Conservation (phyloP, 2,797 vertebrate genomes). For the Notolabrus celidotus region DNA sequence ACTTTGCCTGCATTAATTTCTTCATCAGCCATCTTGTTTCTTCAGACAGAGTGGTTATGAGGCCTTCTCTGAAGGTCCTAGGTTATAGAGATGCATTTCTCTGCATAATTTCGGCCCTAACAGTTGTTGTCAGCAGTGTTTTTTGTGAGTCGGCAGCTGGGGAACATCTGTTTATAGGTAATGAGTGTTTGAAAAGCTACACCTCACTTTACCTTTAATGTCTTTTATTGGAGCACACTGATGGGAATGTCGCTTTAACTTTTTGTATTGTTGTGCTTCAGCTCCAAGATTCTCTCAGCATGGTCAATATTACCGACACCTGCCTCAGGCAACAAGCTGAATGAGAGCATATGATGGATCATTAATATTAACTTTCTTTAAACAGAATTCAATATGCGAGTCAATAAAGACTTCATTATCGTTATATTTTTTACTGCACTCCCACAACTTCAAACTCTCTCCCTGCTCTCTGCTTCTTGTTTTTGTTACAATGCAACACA, state of each 20-base stretch:
- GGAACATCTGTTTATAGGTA: conserved; percentile 87
- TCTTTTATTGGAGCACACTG: conserved; percentile 78
- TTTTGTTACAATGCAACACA: conserved; percentile 21
- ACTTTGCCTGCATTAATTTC: conserved; percentile 86
- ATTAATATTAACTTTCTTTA: conserved; percentile 83
- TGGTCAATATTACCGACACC: conserved; percentile 69
- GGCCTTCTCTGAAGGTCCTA: conserved; percentile 81
- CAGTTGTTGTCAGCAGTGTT: conserved; percentile 80
- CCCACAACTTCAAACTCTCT: conserved; percentile 33
- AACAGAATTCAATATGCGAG: conserved; percentile 77
- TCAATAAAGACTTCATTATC: conserved; percentile 74
- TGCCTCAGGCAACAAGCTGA: conserved; percentile 58
- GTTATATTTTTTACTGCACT: conserved; percentile 58
- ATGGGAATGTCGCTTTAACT: conserved; percentile 77
- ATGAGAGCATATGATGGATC: conserved; percentile 74
- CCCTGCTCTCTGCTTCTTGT: background rate
- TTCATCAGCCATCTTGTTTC: conserved; percentile 88
- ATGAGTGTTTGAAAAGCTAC: conserved; percentile 82
- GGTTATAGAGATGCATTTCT: conserved; percentile 77
- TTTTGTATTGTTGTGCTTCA: conserved; percentile 77
- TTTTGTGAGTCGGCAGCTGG: conserved; percentile 82
- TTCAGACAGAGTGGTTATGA: conserved; percentile 85
- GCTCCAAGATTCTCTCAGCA: conserved; percentile 66
- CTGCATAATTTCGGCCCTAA: conserved; percentile 77
- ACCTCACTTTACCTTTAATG: conserved; percentile 85